These are phyloP conservation scores for Eleutherodactylus coqui DNA, from an alignment of 2,797 vertebrate species.

Conservation along the genomic window DNA sequence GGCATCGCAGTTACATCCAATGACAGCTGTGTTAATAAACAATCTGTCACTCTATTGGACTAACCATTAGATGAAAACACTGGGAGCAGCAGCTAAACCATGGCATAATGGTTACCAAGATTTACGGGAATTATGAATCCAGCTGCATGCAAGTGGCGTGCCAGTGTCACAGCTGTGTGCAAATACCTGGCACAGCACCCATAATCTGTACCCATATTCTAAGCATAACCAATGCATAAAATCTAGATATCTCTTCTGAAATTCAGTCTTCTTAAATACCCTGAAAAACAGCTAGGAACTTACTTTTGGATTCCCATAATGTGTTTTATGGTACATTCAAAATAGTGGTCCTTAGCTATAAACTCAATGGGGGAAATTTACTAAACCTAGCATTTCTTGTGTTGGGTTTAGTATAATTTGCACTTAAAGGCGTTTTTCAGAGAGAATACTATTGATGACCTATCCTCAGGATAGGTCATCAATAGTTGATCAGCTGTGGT, in stretches of 20 bases:
- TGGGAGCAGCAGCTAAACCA: conserved; percentile 11
- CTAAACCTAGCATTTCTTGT: too few species aligned
- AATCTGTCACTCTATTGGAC: neutral
- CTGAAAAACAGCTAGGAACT: neutral
- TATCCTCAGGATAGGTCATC: too few species aligned
- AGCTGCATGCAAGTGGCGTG: conserved; percentile 8
- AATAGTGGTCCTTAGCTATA: too few species aligned
- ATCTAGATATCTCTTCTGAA: neutral
- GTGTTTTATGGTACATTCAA: too few species aligned
- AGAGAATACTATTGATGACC: too few species aligned
- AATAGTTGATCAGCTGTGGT: too few species aligned
- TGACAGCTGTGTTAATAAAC: conserved; percentile 42
- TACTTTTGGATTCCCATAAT: neutral
- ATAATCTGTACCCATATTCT: neutral
- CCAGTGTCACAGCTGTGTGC: conserved; percentile 2
- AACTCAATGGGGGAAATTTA: too few species aligned
- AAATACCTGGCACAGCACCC: neutral
- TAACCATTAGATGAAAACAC: neutral
- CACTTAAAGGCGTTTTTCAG: too few species aligned
- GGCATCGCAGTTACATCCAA: conserved; percentile 23
- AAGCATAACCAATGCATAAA: neutral
- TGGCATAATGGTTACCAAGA: conserved; percentile 23
- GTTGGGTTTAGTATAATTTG: too few species aligned
- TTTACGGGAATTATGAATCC: conserved; percentile 3
- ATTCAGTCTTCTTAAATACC: neutral